phyloP scores from a whole-genome alignment of 2,797 vertebrate genomes.

The Ataeniobius toweri region DNA sequence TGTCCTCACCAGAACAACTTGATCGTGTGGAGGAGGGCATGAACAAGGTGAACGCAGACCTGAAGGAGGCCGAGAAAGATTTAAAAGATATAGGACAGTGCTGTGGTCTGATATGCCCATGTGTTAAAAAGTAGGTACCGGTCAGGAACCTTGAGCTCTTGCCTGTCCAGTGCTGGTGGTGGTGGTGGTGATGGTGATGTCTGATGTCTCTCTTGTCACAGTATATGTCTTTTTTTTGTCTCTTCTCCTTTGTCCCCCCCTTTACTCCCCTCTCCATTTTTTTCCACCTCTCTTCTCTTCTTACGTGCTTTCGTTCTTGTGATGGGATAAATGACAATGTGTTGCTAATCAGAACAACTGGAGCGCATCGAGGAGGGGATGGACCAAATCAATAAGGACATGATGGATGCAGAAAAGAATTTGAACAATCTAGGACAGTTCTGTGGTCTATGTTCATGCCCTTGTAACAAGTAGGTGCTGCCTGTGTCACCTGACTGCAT shows the following conservation, averaged over 20 bases:
- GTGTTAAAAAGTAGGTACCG: conserved; percentile 99
- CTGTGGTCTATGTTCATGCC: conserved; percentile 99
- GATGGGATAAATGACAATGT: conserved; percentile 93
- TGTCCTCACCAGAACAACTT: conserved; percentile 99
- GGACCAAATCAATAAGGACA: conserved; percentile 99
- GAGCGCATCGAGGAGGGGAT: conserved; percentile 99
- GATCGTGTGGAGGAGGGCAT: conserved; percentile 99
- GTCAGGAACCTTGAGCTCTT: conserved; percentile 84
- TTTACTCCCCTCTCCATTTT: conserved; percentile 39
- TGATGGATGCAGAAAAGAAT: conserved; percentile 99
- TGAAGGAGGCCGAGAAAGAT: conserved; percentile 99
- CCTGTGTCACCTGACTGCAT: conserved; percentile 84
- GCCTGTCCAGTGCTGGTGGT: conserved; percentile 82
- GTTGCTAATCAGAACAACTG: conserved; percentile 99
- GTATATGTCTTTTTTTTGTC: conserved; percentile 95
- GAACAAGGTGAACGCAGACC: conserved; percentile 99
- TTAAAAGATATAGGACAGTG: conserved; percentile 99
- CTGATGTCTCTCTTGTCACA: conserved; percentile 91
- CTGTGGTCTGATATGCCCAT: conserved; percentile 99
- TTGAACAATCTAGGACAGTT: conserved; percentile 99
- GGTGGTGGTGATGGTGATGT: conserved; percentile 80
- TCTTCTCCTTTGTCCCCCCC: conserved; percentile 77
- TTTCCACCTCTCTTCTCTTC: conserved; percentile 77
- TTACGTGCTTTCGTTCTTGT: conserved; percentile 95
- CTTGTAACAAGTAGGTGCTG: conserved; percentile 99